Evolutionary conservation across 1,140 invertebrate genomes (phyloP), one percentile per base, ranked within the genome.

Genomic region (Solenopsis invicta): DNA sequence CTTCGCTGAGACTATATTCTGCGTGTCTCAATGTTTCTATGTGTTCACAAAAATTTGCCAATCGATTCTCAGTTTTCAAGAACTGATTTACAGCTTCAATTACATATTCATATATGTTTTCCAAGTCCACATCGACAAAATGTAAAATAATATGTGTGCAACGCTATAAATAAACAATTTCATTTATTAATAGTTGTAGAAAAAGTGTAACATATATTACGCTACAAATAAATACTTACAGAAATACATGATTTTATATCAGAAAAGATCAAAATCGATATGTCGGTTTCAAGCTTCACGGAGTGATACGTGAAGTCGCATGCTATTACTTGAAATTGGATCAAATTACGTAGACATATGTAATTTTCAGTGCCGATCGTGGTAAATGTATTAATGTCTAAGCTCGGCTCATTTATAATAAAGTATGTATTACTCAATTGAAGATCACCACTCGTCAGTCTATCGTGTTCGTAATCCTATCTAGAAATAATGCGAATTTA

Each of bases 401-500:
- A 95, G 84, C 96, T 96, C 0, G 98, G 99, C 95, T 99, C 99
- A 94, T 99, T 98, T 2, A 99, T 91, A 0, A 99, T 94, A 0
- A 99, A 95, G 93, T 98, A 97, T 10, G 98, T 99, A 89, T 98
- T 96, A 37, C 97, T 97, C 52, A 99, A 94, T 94, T 99, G 98
- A 9, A 99, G 95, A 10, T 98, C 91, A 0, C 98, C 98, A 93
- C 97, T 98, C 0, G 96, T 97, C 9, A 99, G 94, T 90, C 98
- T 96, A 92, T 99, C 98, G 61, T 97, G 97, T 12, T 97, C 96
- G 91, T 99, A 98, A 93, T 99, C 98, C 95, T 98, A 98, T 92
- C 97, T 98, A 88, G 85, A 96, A 95, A 75, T 12, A 89, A 76
- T 69, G 24, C 62, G 59, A 90, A 81, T 37, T 45, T 85, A 69